Evolutionary conservation across 2,797 vertebrate genomes (phyloP), one percentile per base, ranked within the genome.

Genomic region (Danio kyathit): DNA sequence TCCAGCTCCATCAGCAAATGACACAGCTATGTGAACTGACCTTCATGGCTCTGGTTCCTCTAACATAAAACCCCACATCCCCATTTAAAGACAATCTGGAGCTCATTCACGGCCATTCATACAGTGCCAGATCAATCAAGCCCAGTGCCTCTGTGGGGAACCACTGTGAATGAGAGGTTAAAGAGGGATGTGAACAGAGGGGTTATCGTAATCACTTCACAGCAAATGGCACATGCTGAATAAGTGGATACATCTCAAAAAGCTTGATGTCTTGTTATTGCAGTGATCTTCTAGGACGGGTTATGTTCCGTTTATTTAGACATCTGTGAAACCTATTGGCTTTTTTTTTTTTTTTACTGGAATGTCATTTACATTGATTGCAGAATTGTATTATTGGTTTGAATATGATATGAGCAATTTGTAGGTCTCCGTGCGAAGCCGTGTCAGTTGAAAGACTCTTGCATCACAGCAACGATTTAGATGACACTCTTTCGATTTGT

Each of bases 11-110:
- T 80, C 78, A 80, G 78, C 59, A 56, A 80, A 64, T 56, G 78
- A 73, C 78, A 80, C 69, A 73, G 78, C 78, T 80, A 63, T 82
- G 73, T 67, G 73, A 76, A 76, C 80, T 82, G 72, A 76, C 73
- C 80, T 82, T 82, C 80, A 75, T 70, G 80, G 48, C 64, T 7
- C 56, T 70, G 59, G 78, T 73, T 69, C 56, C 56, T 82, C 80
- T 59, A 75, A 75, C 73, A 82, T 82, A 60, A 82, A 82, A 63
- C 54, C 56, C 56, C 73, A 82, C 73, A 82, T 82, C 56, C 74
- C 72, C 73, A 82, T 82, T 70, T 82, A 82, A 82, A 82, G 73
- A 76, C 80, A 82, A 76, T 76, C 74, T 67, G 73, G 64, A 82
- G 73, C 73, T 76, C 64, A 82, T 82, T 82, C 80, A 82, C 73